These are phyloP conservation scores for Eupithecia insigniata DNA, from an alignment of 2,888 invertebrate species.

Conservation along the genomic window DNA sequence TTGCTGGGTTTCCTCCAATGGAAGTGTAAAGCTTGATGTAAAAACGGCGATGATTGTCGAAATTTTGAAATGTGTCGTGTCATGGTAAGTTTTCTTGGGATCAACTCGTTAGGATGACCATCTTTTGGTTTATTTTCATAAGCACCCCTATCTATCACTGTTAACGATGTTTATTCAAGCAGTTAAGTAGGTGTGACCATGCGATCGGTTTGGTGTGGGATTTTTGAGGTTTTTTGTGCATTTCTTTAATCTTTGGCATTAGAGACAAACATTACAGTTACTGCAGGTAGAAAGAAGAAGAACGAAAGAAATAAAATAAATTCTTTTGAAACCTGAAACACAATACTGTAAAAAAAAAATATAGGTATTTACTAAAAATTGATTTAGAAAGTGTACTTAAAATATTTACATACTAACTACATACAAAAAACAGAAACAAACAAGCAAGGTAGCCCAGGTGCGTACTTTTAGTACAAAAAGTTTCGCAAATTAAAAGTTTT, in stretches of 20 bases:
- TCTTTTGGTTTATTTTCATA: constrained; percentile 83
- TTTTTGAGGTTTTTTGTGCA: background rate
- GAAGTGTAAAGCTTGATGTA: background rate
- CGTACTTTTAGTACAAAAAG: background rate
- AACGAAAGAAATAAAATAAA: too few species aligned
- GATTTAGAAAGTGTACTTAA: too few species aligned
- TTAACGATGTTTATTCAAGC: constrained; percentile 84
- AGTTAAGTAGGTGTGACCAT: constrained; percentile 63
- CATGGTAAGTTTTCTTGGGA: constrained; percentile 46
- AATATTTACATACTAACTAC: too few species aligned
- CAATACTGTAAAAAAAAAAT: too few species aligned
- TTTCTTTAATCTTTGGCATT: background rate
- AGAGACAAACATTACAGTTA: background rate
- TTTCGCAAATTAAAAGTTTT: background rate
- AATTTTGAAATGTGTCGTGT: constrained; percentile 21
- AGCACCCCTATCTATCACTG: constrained; percentile 83
- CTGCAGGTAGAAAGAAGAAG: too few species aligned
- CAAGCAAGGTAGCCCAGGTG: too few species aligned
- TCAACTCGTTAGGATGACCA: constrained; percentile 73
- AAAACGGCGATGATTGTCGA: constrained; percentile 52
- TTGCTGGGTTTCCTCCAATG: constrained; percentile 37
- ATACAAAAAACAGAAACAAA: too few species aligned
- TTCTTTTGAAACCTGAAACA: too few species aligned
- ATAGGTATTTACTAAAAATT: too few species aligned
- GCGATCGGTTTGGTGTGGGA: constrained; percentile 20